Conservation (phyloP, 2,113 vertebrate genomes). For the Cyanoderma ruficeps region DNA sequence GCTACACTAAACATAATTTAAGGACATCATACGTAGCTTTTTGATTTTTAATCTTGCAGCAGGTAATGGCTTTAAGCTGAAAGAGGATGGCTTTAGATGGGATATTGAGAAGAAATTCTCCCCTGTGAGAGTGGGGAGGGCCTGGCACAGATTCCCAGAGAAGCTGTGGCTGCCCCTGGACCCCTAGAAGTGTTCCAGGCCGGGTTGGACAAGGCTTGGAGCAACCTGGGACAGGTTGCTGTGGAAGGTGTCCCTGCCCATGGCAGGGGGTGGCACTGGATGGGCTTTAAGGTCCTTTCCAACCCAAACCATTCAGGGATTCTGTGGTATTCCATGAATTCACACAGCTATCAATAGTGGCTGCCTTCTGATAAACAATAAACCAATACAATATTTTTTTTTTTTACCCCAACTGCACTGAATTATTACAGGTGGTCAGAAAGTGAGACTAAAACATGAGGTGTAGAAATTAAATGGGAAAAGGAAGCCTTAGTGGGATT, state of each 20-base stretch:
- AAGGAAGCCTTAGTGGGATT: constrained; percentile 1
- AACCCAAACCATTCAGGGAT: not conserved
- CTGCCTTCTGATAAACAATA: not conserved
- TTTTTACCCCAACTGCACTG: not conserved
- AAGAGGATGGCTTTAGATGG: not conserved
- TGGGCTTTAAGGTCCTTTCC: not conserved
- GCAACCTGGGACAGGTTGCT: rapidly evolving
- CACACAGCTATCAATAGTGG: not conserved
- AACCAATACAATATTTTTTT: not conserved
- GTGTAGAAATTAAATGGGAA: not conserved
- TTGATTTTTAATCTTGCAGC: not conserved
- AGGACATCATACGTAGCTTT: not conserved
- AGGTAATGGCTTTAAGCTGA: not conserved
- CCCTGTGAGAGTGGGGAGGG: rapidly evolving
- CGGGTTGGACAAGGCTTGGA: rapidly evolving
- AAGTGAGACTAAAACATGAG: not conserved
- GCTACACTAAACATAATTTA: not conserved
- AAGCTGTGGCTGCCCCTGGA: not conserved
- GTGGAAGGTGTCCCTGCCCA: not conserved
- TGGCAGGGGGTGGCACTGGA: not conserved
- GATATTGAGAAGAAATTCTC: not conserved
- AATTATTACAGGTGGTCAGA: not conserved
- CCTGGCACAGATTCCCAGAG: not conserved
- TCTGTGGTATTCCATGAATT: not conserved
- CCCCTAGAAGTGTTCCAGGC: not conserved